A percentile compares a stretch with the other conserved stretches of the same genome.
Conservation (phyloP, 2,797 vertebrate species). For the Clamator glandarius region DNA sequence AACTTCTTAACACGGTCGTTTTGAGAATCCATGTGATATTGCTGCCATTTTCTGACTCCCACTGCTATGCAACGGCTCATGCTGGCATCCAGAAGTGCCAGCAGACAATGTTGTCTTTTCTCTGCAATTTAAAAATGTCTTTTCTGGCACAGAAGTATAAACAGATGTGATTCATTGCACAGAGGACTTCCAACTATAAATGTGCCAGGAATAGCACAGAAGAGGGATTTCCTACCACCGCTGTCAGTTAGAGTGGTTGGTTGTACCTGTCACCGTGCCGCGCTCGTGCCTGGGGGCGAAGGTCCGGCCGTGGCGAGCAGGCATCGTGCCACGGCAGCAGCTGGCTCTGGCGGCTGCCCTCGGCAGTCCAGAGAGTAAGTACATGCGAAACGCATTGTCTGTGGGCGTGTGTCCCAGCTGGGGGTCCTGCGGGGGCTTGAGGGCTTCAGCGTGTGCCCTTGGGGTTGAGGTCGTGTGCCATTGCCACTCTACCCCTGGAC, state of each 20-base stretch:
- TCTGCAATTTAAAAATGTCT: constrained; percentile 5
- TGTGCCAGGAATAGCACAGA: not conserved
- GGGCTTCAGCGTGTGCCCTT: not conserved
- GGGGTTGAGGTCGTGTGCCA: not conserved
- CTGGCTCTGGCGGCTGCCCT: not conserved
- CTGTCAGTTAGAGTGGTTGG: not conserved
- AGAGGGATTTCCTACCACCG: constrained; percentile 8
- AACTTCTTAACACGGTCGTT: not conserved
- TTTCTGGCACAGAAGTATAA: constrained; percentile 1
- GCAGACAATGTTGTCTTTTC: not conserved
- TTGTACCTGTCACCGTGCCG: not conserved
- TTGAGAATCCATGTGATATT: not conserved
- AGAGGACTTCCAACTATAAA: not conserved
- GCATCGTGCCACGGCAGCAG: not conserved
- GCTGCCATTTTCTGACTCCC: not conserved
- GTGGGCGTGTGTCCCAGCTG: not conserved
- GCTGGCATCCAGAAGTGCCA: not conserved
- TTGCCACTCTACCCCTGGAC: not conserved
- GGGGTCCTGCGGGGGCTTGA: not conserved
- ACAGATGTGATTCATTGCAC: constrained; percentile 32
- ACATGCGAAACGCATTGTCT: not conserved
- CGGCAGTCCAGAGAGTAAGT: not conserved
- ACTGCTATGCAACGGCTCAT: fast-evolving
- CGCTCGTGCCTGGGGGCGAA: not conserved
- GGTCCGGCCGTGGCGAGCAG: fast-evolving